Conservation (phyloP, 1,140 invertebrate species). For the Plodia interpunctella region DNA sequence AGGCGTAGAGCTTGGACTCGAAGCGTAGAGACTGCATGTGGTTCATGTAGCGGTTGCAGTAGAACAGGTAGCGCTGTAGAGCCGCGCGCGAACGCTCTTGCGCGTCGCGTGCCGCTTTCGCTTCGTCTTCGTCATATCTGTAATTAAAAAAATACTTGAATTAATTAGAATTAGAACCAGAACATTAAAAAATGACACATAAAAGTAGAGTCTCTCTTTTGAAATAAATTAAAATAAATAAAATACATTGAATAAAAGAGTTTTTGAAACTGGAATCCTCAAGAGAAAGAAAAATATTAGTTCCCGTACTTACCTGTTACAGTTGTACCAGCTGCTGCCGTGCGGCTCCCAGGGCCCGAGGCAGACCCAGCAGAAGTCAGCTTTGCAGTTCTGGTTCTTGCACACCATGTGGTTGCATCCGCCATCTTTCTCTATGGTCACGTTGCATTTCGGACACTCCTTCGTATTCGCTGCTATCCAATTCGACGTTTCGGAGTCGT, state of each 20-base stretch:
- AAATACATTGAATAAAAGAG: too few relatives aligned
- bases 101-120: constrained; percentile 95
- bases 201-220: too few relatives aligned
- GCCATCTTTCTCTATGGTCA: constrained; percentile 98
- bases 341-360: constrained; percentile 99
- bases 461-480: constrained; percentile 99
- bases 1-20: constrained; percentile 96
- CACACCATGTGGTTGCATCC: constrained; percentile 99
- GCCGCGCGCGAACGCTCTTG: constrained; percentile 96
- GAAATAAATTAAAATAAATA: too few relatives aligned
- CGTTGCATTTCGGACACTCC: constrained; percentile 99
- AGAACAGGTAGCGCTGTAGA: constrained; percentile 96
- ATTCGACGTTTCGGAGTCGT: constrained; percentile 99
- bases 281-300: too few relatives aligned
- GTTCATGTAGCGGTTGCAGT: constrained; percentile 99
- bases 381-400: constrained; percentile 98
- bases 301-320: constrained; percentile 83
- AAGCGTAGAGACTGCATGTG: constrained; percentile 99
- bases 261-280: too few relatives aligned
- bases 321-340: constrained; percentile 99
- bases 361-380: constrained; percentile 99
- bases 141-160: not conserved
- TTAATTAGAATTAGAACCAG: too few relatives aligned
- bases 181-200: too few relatives aligned
- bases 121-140: constrained; percentile 96